A percentile compares a stretch with the other conserved stretches of the same genome.
Conservation (phyloP, 2,797 vertebrate genomes). For the Gobionotothen gibberifrons region DNA sequence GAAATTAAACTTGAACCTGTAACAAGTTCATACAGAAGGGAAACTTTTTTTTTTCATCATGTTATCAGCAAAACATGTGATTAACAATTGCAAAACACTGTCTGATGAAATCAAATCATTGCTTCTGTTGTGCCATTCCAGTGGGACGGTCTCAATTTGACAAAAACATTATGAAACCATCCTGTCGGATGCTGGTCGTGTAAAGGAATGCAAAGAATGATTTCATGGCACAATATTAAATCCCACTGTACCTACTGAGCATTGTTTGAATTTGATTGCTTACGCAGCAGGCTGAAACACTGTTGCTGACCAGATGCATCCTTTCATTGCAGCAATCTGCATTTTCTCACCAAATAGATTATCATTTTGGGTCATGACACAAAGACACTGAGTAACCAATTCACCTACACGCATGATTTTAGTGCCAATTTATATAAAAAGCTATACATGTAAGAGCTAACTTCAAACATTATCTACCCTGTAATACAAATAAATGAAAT, state of each 20-base stretch:
- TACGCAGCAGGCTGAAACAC: slow-evolving; percentile 39
- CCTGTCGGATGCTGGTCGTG: neutral
- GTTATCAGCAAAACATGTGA: slow-evolving; percentile 1
- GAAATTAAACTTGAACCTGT: neutral
- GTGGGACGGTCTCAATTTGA: slow-evolving; percentile 2
- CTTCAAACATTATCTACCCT: neutral
- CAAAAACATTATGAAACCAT: slow-evolving; percentile 5
- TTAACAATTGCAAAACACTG: neutral
- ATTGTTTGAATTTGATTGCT: slow-evolving; percentile 47
- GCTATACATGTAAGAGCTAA: neutral
- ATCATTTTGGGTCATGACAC: neutral
- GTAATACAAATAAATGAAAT: neutral
- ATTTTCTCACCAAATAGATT: slow-evolving; percentile 30
- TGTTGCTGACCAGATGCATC: slow-evolving; percentile 53
- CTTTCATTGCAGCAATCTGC: slow-evolving; percentile 42
- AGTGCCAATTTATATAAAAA: neutral
- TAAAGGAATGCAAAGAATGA: slow-evolving; percentile 23
- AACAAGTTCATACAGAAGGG: neutral
- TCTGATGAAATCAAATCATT: slow-evolving; percentile 2
- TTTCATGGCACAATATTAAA: slow-evolving; percentile 32
- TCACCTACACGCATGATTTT: neutral
- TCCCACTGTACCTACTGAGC: slow-evolving; percentile 29
- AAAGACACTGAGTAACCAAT: neutral
- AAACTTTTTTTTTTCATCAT: slow-evolving; percentile 3
- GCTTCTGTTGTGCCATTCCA: neutral